Evolutionary conservation across 2,888 invertebrate species (phyloP).

Genomic region (Eupeodes latifasciatus): DNA sequence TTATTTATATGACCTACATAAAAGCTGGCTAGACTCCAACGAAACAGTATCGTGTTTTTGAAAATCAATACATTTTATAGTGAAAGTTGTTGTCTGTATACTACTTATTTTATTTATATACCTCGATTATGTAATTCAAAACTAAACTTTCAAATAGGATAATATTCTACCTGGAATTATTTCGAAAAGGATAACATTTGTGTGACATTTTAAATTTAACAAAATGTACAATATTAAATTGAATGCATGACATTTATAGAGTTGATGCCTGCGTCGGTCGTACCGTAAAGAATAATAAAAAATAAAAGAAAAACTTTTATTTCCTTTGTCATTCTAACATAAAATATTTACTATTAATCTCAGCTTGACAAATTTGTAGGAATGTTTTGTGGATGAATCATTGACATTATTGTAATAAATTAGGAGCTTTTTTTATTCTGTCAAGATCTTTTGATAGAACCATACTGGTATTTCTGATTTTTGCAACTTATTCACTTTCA

Average conservation of each 20-base stretch:
- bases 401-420: too few species aligned
- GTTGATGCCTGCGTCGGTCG: background rate
- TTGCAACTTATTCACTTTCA: too few species aligned
- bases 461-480: too few species aligned
- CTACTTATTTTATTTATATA: background rate
- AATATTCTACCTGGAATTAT: background rate
- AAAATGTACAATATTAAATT: too few species aligned
- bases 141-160: background rate
- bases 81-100: constrained; percentile 14
- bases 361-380: too few species aligned
- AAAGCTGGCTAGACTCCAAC: constrained; percentile 51
- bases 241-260: too few species aligned
- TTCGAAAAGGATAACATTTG: background rate
- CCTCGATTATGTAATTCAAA: background rate
- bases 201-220: too few species aligned
- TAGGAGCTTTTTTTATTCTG: too few species aligned
- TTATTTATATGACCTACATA: constrained; percentile 40
- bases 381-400: too few species aligned
- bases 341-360: too few species aligned
- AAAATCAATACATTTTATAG: constrained; percentile 32
- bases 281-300: background rate
- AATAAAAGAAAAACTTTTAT: background rate
- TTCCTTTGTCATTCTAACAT: background rate
- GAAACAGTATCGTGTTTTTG: background rate
- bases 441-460: too few species aligned